Evolutionary conservation across 2,888 invertebrate species (phyloP).

Genomic region (Amphipoea lucens): DNA sequence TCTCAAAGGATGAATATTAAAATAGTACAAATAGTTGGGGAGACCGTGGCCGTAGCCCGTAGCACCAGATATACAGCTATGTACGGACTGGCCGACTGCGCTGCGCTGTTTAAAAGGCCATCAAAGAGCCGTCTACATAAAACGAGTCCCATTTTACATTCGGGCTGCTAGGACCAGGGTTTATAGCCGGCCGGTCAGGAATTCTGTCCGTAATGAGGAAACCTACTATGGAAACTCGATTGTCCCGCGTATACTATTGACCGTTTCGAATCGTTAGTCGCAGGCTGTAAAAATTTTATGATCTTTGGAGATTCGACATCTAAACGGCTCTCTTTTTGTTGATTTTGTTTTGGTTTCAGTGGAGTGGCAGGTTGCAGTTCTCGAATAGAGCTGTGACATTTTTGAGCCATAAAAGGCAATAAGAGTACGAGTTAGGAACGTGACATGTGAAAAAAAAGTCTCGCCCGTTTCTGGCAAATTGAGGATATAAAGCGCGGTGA

Average conservation of each 20-base stretch:
- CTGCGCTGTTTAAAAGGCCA: conserved; percentile 78
- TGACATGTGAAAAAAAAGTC: neutral
- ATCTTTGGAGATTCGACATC: conserved; percentile 39
- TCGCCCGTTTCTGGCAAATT: neutral
- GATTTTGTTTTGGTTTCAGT: conserved; percentile 8
- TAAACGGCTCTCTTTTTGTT: conserved; percentile 25
- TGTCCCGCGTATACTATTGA: conserved; percentile 53
- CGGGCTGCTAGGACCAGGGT: conserved; percentile 79
- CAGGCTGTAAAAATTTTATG: conserved; percentile 46
- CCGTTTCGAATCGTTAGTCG: conserved; percentile 37
- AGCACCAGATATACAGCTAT: conserved; percentile 64
- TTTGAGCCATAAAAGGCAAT: neutral
- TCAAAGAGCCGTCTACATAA: conserved; percentile 84
- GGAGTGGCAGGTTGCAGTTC: conserved; percentile 3
- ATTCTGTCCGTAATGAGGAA: conserved; percentile 85
- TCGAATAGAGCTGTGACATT: neutral
- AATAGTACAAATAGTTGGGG: conserved; percentile 62
- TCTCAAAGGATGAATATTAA: conserved; percentile 55
- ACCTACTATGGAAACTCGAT: conserved; percentile 68
- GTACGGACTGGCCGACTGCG: conserved; percentile 59
- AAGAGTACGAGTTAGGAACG: neutral
- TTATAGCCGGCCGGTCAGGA: conserved; percentile 82
- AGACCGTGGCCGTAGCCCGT: conserved; percentile 22
- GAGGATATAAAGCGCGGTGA: neutral
- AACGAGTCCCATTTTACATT: conserved; percentile 85